Evolutionary conservation across 2,797 vertebrate species (phyloP), one percentile per base, ranked within the genome.

Genomic region (Lepilemur septentrionalis): DNA sequence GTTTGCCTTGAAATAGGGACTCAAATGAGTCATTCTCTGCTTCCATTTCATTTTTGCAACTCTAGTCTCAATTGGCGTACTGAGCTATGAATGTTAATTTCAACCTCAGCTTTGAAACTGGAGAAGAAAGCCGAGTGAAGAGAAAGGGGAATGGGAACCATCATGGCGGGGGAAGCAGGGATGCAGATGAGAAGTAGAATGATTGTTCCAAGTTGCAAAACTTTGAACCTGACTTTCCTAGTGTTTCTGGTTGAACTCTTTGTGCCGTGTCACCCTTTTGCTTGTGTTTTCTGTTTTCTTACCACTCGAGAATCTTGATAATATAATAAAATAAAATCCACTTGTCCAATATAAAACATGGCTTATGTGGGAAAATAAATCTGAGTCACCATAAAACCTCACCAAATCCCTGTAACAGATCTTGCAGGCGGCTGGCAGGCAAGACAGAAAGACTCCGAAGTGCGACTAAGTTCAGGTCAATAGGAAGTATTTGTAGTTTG

Each of bases 371-470:
- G 35, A 89, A 95, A 55, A 41, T 46, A 18, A 52, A n/a, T 80
- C 41, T 2, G 13, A 83, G 46, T 41, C 55, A 80, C 72, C 61
- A 59, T 35, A 95, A 91, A 94, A 86, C 6, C 25, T 83, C 28
- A 69, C n/a, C 38, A 84, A 93, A 97, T 91, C 70, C 30, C 61
- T 57, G 32, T 91, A 92, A 55, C 69, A 97, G 57, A 83, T 94
- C 97, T 89, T 95, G 20, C 89, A 92, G 67, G 35, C 0, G 2
- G 41, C 69, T 90, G 69, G 52, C 55, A 91, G 86, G 81, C 46
- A 96, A 91, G 95, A 97, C 73, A 90, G 96, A 87, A 93, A 72
- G 93, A 97, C 92, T 75, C 67, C 55, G 80, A 97, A 97, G 72
- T 97, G 57, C 43, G 94, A 11, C 67, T 83, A 61, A 86, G 73